Percentiles rank a stretch among this genome's conserved stretches.
Evolutionary conservation across 2,888 invertebrate genomes (phyloP).

Genomic region (Heliothis peltigera): DNA sequence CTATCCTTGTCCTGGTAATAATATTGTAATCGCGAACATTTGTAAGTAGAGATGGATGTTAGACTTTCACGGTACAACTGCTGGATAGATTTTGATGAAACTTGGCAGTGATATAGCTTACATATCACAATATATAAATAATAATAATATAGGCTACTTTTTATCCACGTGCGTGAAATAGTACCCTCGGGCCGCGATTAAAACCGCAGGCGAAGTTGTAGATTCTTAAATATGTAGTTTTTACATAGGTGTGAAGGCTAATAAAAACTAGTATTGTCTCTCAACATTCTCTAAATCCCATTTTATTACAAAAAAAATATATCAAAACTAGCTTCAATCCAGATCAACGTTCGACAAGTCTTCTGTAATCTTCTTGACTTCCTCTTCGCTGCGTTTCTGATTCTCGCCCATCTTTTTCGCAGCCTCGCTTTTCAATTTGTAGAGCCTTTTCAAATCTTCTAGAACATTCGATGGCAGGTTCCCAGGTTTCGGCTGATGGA

Average conservation of each 20-base stretch:
- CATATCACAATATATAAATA: no score
- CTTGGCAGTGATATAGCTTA: no score
- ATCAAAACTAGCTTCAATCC: slow-evolving; percentile 72
- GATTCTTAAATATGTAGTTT: no score
- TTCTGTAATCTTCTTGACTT: slow-evolving; percentile 88
- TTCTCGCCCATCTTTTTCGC: slow-evolving; percentile 67
- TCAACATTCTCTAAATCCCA: slow-evolving; percentile 26
- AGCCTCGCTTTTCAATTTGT: slow-evolving; percentile 80
- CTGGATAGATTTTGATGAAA: no score
- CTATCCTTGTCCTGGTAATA: no score
- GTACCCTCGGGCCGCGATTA: no score
- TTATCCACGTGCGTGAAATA: no score
- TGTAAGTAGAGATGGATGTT: no score
- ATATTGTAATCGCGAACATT: no score
- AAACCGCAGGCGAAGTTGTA: no score
- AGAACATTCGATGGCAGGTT: slow-evolving; percentile 79
- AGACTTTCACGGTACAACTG: no score
- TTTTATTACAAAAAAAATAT: slow-evolving; percentile 52
- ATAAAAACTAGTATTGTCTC: slow-evolving; percentile 27
- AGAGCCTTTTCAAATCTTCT: slow-evolving; percentile 74
- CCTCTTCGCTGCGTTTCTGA: slow-evolving; percentile 67
- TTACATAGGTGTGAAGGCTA: slow-evolving; percentile 1
- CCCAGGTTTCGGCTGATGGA: slow-evolving; percentile 82
- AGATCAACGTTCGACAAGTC: slow-evolving; percentile 90
- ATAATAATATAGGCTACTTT: no score